Evolutionary conservation across 2,797 vertebrate species (phyloP), one percentile per base, ranked within the genome.

Genomic region (Eulemur albifrons): DNA sequence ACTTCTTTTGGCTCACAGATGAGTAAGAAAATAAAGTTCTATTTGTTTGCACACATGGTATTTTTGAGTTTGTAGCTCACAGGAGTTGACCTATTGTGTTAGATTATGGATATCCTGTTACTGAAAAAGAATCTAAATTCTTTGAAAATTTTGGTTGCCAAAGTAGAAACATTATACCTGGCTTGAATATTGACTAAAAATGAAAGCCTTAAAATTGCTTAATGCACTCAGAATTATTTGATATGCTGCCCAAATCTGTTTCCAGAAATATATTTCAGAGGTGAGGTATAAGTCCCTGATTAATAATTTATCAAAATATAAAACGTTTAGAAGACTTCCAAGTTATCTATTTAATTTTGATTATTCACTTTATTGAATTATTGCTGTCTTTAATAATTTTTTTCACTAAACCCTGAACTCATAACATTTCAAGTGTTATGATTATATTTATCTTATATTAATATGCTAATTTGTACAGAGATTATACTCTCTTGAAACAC

Each of bases 381-480:
- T 27, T 93, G 72, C 77, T 95, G 93, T 89, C 69, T 96, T 94
- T 97, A 89, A 88, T 76, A 96, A 92, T 25, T 93, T 92, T 96
- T 97, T 97, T 94, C 76, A 95, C 61, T 95, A 96, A 96, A 94
- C 45, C 59, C 85, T 57, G 67, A 88, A 96, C 92, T 86, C 92
- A 93, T 63, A 97, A 97, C 88, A 97, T 94, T 61, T 93, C 88
- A 98, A 97, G 59, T 94, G 94, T 88, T 97, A 98, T 67, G 77
- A 96, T 80, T 70, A 96, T 95, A 96, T 95, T 88, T 94, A 97
- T 96, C 92, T 73, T 90, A 97, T 20, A 95, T 97, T 95, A 97
- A 95, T 95, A 97, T 95, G 97, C 89, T 97, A 98, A 98, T 87
- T 95, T 88, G 69, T 96, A 98, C 85, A 93, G 96, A 98, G 92